Conservation (phyloP, 2,888 invertebrate genomes). For the Pammene fasciana region DNA sequence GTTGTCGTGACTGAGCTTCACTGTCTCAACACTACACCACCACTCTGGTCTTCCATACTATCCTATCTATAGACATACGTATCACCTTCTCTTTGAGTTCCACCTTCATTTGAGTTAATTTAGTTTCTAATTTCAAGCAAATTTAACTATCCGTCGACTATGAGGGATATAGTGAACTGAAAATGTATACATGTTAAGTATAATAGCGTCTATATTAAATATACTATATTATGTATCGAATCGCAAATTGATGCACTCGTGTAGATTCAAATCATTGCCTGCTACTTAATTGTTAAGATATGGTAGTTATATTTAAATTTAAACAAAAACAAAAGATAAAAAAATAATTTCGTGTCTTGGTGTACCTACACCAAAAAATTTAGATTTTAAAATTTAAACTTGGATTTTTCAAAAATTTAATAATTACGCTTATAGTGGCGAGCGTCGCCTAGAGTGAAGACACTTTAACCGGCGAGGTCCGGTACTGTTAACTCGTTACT, state of each 20-base stretch:
- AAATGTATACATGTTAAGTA: constrained; percentile 59
- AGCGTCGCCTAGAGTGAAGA: constrained; percentile 61
- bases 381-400: constrained; percentile 57
- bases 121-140: constrained; percentile 69
- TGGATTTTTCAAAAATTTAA: constrained; percentile 59
- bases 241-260: constrained; percentile 63
- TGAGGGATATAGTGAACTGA: constrained; percentile 60
- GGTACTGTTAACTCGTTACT: constrained; percentile 56
- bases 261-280: constrained; percentile 72
- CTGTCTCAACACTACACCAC: constrained; percentile 47
- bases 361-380: constrained; percentile 68
- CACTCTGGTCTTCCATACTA: constrained; percentile 59
- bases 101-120: constrained; percentile 51
- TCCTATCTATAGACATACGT: constrained; percentile 40
- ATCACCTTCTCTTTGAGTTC: constrained; percentile 43
- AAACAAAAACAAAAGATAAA: constrained; percentile 53
- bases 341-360: constrained; percentile 65
- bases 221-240: constrained; percentile 49
- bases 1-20: constrained; percentile 19
- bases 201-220: constrained; percentile 53
- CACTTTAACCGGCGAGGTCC: constrained; percentile 25
- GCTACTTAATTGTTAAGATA: constrained; percentile 71
- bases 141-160: constrained; percentile 75
- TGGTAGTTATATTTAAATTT: constrained; percentile 61
- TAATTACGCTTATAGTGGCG: constrained; percentile 71